A percentile compares a stretch with the other conserved stretches of the same genome.
These are phyloP conservation scores for Chelonus insularis DNA, from an alignment of 1,140 invertebrate genomes.

Conservation along the genomic window DNA sequence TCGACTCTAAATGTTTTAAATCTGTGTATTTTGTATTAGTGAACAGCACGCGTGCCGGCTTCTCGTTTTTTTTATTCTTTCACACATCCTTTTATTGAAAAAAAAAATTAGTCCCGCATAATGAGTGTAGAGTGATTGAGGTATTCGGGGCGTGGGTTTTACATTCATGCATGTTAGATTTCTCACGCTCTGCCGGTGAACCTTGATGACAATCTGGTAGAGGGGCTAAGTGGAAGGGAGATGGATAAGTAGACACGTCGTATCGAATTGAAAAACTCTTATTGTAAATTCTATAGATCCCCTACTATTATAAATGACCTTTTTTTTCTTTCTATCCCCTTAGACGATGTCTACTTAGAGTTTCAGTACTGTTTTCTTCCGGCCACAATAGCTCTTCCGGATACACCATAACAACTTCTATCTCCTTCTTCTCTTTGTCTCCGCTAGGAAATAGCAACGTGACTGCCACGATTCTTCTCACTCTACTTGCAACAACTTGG, in stretches of 20 bases:
- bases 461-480: neutral
- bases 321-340: neutral
- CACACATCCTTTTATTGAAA: neutral
- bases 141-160: conserved; percentile 44
- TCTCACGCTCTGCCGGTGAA: conserved; percentile 42
- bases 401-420: neutral
- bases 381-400: conserved; percentile 8
- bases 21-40: too few species aligned
- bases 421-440: neutral
- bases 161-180: conserved; percentile 37
- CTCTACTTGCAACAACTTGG: neutral
- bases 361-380: conserved; percentile 24
- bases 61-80: conserved; percentile 6
- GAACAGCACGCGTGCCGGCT: conserved; percentile 12
- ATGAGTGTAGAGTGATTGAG: conserved; percentile 51
- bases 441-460: conserved; percentile 17
- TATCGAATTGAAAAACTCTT: conserved; percentile 6
- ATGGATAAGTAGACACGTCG: conserved; percentile 5
- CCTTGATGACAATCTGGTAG: conserved; percentile 18
- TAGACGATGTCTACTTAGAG: conserved; percentile 11
- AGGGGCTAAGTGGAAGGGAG: neutral
- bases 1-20: too few species aligned
- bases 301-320: conserved; percentile 11
- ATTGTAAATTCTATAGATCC: neutral
- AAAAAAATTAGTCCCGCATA: conserved; percentile 33